phyloP scores from a whole-genome alignment of 1,140 invertebrate species.

The Anoplolepis gracilipes region DNA sequence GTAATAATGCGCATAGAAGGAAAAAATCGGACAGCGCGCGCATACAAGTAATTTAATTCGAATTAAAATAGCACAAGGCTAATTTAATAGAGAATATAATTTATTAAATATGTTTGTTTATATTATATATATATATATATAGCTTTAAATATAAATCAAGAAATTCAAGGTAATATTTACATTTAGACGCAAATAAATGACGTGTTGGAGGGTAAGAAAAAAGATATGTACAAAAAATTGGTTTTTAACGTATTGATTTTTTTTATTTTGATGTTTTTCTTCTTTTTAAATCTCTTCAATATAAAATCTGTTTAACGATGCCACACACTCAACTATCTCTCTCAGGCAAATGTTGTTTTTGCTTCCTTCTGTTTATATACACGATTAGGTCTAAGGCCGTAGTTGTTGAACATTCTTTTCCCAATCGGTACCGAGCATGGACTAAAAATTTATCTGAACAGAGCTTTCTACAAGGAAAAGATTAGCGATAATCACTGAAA shows the following conservation, averaged over 20 bases:
- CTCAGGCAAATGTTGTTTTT: conserved; percentile 81
- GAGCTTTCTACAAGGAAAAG: conserved; percentile 3
- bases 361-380: conserved; percentile 82
- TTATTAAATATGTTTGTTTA: not conserved
- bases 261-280: conserved; percentile 84
- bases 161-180: not conserved
- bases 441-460: conserved; percentile 37
- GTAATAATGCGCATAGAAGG: too few relatives aligned
- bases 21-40: too few relatives aligned
- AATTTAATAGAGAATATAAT: not conserved
- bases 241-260: conserved; percentile 83
- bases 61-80: too few relatives aligned
- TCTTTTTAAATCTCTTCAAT: conserved; percentile 84
- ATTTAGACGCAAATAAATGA: not conserved
- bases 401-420: conserved; percentile 75
- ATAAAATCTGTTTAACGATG: conserved; percentile 86
- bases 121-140: too few relatives aligned
- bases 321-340: conserved; percentile 84
- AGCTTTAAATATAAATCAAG: not conserved
- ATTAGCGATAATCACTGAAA: not conserved
- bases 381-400: conserved; percentile 85
- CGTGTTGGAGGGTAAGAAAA: not conserved
- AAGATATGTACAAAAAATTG: conserved; percentile 45
- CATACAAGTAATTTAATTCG: too few relatives aligned
- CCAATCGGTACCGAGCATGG: conserved; percentile 51